phyloP scores from a whole-genome alignment of 2,113 vertebrate genomes.

The Vulpes lagopus region DNA sequence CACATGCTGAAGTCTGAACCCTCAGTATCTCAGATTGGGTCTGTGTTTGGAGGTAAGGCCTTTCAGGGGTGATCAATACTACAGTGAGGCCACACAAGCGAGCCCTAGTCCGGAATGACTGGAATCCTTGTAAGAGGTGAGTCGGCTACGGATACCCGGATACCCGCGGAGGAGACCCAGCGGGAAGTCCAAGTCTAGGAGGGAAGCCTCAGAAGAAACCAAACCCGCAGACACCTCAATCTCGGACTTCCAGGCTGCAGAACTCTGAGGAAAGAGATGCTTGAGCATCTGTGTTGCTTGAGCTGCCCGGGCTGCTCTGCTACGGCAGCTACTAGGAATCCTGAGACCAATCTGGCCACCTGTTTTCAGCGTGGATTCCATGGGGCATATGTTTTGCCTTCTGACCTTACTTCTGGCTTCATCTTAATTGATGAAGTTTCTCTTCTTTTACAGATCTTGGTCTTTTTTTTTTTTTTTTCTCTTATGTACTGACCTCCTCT shows the following conservation, averaged over 20 bases:
- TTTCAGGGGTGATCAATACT: background rate
- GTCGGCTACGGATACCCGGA: background rate
- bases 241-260: background rate
- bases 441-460: constrained; percentile 6
- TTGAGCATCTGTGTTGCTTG: background rate
- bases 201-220: background rate
- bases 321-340: background rate
- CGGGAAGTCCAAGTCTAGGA: background rate
- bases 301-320: background rate
- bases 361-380: background rate
- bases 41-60: background rate
- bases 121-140: no score
- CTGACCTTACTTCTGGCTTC: background rate
- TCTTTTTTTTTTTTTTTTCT: background rate
- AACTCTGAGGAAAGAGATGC: background rate
- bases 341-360: background rate
- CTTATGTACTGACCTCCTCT: background rate
- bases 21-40: background rate
- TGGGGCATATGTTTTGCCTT: background rate
- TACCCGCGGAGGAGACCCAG: background rate
- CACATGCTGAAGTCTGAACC: background rate
- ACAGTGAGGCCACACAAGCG: background rate
- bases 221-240: background rate
- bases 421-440: background rate
- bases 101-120: background rate